phyloP scores from a whole-genome alignment of 2,888 invertebrate species.

The Strigamia transsilvanica region DNA sequence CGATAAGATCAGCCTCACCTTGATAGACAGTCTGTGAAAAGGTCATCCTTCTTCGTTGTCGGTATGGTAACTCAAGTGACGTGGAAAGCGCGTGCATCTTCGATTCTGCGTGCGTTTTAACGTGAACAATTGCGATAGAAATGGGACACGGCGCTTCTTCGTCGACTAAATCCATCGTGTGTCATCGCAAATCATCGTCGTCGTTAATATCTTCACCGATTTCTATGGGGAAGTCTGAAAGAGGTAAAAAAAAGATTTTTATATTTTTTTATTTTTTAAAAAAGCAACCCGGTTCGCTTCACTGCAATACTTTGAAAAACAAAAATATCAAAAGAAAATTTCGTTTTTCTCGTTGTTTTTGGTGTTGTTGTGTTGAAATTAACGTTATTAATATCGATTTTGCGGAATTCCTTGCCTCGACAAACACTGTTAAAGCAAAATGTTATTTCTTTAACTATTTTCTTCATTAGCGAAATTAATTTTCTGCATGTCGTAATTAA shows the following conservation, averaged over 20 bases:
- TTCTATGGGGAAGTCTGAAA: neutral
- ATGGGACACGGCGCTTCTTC: slow-evolving; percentile 10
- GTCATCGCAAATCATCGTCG: neutral
- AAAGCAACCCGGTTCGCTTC: neutral
- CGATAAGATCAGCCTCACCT: neutral
- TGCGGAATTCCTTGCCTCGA: too few species aligned
- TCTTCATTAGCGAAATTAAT: slow-evolving; percentile 4
- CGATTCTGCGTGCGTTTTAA: neutral
- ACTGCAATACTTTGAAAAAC: too few species aligned
- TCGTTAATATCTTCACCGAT: neutral
- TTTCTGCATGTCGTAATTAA: neutral
- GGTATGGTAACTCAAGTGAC: slow-evolving; percentile 20
- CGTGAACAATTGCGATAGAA: neutral
- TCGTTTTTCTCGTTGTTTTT: neutral
- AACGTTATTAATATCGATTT: neutral
- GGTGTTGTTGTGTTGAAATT: too few species aligned
- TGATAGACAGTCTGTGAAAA: neutral
- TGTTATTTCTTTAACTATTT: neutral
- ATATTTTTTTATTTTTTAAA: neutral
- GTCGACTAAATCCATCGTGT: neutral
- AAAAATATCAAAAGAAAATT: too few species aligned
- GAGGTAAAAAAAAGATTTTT: slow-evolving; percentile 8
- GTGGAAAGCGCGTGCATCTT: neutral
- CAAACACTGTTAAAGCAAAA: too few species aligned
- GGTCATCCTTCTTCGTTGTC: slow-evolving; percentile 10